Base-by-base conservation (phyloP, 37 sponge, comb jelly and placozoan species). In the Tethya wilhelma region DNA sequence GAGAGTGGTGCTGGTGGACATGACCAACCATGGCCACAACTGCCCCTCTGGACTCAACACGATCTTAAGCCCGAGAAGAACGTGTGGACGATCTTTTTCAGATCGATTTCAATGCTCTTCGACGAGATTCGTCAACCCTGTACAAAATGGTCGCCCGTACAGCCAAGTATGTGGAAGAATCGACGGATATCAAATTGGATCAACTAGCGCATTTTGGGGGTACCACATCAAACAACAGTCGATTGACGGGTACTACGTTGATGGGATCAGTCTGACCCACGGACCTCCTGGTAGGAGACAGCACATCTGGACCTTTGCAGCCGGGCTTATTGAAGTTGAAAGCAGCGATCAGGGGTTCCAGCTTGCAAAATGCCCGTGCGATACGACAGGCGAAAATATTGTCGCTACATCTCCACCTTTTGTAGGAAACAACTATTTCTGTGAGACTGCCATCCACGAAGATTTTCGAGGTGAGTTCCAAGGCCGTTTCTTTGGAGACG, bases 131-230 rank as follows among this genome's bases (percentile, higher is more conserved):
- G 14, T 9, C 14, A 14, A 19, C 14, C n/a, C n/a, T n/a, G n/a
- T n/a, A n/a, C n/a, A n/a, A n/a, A 14, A 14, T 19, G 14, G 53
- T 49, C 9, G 9, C 9, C 53, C 53, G 14, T 49, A 49, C 14
- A 49, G 53, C 53, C 14, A 14, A 14, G 53, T 49, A 49, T 49
- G 53, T 49, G 53, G 53, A 14, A 49, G 53, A 14, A 49, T 49
- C 9, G 14, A 14, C 14, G 53, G 53, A 49, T 49, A 49, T 14
- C 53, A 49, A 14, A 19, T 49, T 49, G 53, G 53, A 19, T 49
- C 53, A 49, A 49, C 53, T 49, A 49, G 53, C 14, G 53, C 53
- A 49, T 49, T 49, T 49, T n/a, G n/a, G n/a, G n/a, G n/a, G n/a
- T n/a, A n/a, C n/a, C n/a, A n/a, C n/a, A n/a, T n/a, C n/a, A n/a